phyloP scores from a whole-genome alignment of 2,113 vertebrate species.

The Campylomormyrus numenius region DNA sequence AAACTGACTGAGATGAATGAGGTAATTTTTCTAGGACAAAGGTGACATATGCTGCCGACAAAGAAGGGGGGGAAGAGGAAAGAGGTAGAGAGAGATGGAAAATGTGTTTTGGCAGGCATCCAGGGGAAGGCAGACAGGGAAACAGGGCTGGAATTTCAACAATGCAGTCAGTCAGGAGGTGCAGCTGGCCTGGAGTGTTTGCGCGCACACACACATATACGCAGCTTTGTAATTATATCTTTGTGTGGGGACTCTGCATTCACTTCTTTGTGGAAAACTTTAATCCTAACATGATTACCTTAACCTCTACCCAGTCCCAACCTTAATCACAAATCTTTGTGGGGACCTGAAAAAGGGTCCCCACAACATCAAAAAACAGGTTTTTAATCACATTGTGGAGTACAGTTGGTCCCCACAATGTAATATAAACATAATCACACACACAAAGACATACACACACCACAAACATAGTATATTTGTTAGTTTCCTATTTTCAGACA shows the following conservation, averaged over 20 bases:
- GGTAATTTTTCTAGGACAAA: slow-evolving; percentile 16
- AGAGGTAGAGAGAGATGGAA: background rate
- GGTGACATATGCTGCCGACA: slow-evolving; percentile 15
- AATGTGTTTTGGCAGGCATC: slow-evolving; percentile 11
- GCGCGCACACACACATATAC: no score
- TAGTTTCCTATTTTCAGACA: background rate
- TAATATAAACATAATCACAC: background rate
- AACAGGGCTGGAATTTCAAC: slow-evolving; percentile 17
- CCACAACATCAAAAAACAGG: no score
- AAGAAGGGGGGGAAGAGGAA: background rate
- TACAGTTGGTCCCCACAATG: no score
- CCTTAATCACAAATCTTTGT: no score
- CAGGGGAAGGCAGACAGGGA: slow-evolving; percentile 9
- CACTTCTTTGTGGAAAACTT: no score
- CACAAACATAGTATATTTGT: background rate
- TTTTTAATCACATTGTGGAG: no score
- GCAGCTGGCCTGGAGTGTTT: background rate
- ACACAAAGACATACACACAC: background rate
- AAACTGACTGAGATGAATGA: slow-evolving; percentile 6
- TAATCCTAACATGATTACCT: no score
- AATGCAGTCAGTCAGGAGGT: slow-evolving; percentile 8
- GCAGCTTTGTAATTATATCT: no score
- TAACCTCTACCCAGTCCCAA: no score
- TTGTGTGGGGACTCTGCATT: no score
- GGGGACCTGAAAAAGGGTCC: no score